These are phyloP conservation scores for Augiades crinisus DNA, from an alignment of 2,888 invertebrate genomes.

Conservation along the genomic window DNA sequence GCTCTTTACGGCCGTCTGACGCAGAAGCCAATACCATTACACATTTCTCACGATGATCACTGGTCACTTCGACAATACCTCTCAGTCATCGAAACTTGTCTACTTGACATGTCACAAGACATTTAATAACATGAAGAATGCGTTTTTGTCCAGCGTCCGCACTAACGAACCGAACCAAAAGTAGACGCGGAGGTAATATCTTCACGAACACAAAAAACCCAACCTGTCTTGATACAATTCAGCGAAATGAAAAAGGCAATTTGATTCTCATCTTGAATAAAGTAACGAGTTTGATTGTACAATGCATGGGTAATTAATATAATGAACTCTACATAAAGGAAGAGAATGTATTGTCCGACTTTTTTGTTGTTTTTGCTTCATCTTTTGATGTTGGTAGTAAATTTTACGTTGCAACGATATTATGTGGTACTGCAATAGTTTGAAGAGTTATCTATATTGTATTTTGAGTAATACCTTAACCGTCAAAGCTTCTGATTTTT, in stretches of 20 bases:
- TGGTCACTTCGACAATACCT: no score
- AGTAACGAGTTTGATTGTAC: slow-evolving; percentile 19
- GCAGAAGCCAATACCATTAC: no score
- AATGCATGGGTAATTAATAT: slow-evolving; percentile 16
- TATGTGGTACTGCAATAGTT: no score
- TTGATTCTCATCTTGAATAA: slow-evolving; percentile 23
- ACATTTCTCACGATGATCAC: no score
- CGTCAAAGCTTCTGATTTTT: no score
- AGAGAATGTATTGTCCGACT: not conserved
- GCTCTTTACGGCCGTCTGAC: no score
- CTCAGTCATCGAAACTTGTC: no score
- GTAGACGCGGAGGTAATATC: slow-evolving; percentile 14
- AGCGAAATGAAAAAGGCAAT: slow-evolving; percentile 24
- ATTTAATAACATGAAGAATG: slow-evolving; percentile 1
- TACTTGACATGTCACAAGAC: not conserved
- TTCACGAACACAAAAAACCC: slow-evolving; percentile 17
- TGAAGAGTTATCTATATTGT: no score
- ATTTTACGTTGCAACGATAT: no score
- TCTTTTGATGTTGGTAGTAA: no score
- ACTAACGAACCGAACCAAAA: slow-evolving; percentile 5
- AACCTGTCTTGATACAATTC: slow-evolving; percentile 18
- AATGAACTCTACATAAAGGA: not conserved
- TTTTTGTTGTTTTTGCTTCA: not conserved
- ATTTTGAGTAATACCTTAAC: no score
- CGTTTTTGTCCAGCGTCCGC: not conserved